Percentiles rank a stretch among this genome's conserved stretches.
These are phyloP conservation scores for Siniperca scherzeri DNA, from an alignment of 2,797 vertebrate genomes.

Conservation along the genomic window DNA sequence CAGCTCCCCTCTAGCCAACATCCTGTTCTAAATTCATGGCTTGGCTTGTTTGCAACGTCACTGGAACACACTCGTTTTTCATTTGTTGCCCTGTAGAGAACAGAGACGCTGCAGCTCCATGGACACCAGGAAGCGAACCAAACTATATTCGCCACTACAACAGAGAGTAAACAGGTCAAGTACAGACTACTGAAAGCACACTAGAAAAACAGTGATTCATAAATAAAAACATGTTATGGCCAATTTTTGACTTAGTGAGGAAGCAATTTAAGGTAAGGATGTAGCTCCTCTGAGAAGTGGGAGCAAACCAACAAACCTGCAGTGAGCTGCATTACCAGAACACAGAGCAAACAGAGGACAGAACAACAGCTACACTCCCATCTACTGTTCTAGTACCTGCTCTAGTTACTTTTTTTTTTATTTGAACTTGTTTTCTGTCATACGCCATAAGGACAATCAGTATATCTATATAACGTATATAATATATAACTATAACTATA, in stretches of 20 bases:
- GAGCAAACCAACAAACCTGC: constrained; percentile 9
- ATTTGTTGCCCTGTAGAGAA: constrained; percentile 67
- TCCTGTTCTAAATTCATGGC: constrained; percentile 82
- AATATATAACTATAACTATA: too few relatives aligned
- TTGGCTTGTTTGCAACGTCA: constrained; percentile 77
- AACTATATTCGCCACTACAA: constrained; percentile 13
- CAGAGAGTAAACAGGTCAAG: constrained; percentile 27
- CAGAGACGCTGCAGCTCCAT: constrained; percentile 44
- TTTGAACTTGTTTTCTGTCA: neutral
- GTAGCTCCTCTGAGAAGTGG: constrained; percentile 11
- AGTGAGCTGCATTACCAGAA: constrained; percentile 21
- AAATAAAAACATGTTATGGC: constrained; percentile 12
- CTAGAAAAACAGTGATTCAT: constrained; percentile 7
- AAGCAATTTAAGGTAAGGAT: constrained; percentile 13
- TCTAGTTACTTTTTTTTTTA: neutral
- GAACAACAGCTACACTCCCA: neutral
- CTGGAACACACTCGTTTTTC: constrained; percentile 75
- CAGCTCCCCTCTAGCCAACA: constrained; percentile 82
- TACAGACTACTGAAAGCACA: neutral
- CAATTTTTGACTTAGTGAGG: constrained; percentile 13
- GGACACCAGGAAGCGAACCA: constrained; percentile 32
- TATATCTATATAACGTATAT: neutral
- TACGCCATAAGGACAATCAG: neutral
- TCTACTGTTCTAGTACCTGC: neutral
- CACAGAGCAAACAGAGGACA: neutral